phyloP scores from a whole-genome alignment of 2,797 vertebrate genomes.

The Gallinago solitaria region DNA sequence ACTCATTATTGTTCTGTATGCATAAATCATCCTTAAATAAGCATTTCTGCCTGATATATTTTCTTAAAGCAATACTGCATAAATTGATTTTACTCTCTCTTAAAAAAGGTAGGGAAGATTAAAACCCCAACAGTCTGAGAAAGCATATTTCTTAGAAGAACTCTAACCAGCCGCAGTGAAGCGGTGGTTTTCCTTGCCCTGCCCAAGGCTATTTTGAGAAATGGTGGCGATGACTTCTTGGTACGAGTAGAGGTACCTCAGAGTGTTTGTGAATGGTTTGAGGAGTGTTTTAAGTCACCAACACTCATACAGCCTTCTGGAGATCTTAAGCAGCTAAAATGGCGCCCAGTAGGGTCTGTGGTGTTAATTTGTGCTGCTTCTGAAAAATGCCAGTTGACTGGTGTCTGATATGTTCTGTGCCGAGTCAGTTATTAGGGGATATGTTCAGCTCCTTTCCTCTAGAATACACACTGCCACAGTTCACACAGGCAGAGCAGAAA shows the following conservation, averaged over 20 bases:
- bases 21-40: neutral
- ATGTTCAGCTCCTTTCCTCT: neutral
- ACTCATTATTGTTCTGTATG: neutral
- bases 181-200: neutral
- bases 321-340: neutral
- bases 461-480: neutral
- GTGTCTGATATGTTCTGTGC: neutral
- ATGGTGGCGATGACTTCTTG: neutral
- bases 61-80: neutral
- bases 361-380: neutral
- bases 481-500: neutral
- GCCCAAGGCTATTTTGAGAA: neutral
- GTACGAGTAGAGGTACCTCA: neutral
- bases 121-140: neutral
- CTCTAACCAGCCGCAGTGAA: neutral
- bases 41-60: neutral
- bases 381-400: neutral
- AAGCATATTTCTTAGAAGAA: neutral
- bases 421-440: accelerated
- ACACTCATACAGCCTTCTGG: neutral
- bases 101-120: neutral
- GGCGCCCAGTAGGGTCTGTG: neutral
- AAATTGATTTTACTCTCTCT: neutral
- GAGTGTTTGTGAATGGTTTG: neutral
- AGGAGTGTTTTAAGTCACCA: neutral